Evolutionary conservation across 2,888 invertebrate genomes (phyloP), one percentile per base, ranked within the genome.

Genomic region (Torymus aiolomorphi): DNA sequence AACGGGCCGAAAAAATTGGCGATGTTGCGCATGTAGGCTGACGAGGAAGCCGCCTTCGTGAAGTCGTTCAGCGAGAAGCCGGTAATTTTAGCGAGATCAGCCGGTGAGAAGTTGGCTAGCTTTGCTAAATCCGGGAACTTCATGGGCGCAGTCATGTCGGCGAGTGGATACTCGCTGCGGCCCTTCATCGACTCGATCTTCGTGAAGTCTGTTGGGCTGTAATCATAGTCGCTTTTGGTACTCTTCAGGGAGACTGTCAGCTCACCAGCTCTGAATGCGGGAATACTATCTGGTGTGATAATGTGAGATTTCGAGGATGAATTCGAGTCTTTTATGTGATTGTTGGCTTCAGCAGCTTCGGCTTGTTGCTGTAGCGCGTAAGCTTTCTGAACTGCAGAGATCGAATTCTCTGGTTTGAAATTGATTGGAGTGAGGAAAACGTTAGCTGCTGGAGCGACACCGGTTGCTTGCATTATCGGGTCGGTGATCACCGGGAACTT

Each of bases 401-500:
- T 86, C 16, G 89, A 88, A 59, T 87, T 88, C 49, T 89, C 89
- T 0, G 89, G 85, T 69, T 89, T 89, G 59, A 89, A 89, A 65
- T 87, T 89, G 2, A 90, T 86, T 1, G 95, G 95, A 10, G 95
- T 93, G 85, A 96, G 92, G 83, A 96, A 96, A 92, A 96, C 94
- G 87, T 95, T 96, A 85, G 95, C 95, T 0, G 95, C 94, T 83
- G 95, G 90, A 49, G 95, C 95, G 8, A 87, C 83, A 0, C 85
- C 84, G 11, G 83, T 81, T 13, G 95, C 93, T 86, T 95, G 95
- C 0, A 95, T 94, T 91, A 96, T 92, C 0, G 95, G 95, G 89
- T 96, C 96, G 0, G 95, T 94, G 54, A 94, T 90, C 73, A 94
- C 91, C 63, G 92, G 94, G 86, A 95, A 94, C 72, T 95, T 90